These are phyloP conservation scores for Coranthus polyacanthus DNA, from an alignment of 2,797 vertebrate species.

Conservation along the genomic window DNA sequence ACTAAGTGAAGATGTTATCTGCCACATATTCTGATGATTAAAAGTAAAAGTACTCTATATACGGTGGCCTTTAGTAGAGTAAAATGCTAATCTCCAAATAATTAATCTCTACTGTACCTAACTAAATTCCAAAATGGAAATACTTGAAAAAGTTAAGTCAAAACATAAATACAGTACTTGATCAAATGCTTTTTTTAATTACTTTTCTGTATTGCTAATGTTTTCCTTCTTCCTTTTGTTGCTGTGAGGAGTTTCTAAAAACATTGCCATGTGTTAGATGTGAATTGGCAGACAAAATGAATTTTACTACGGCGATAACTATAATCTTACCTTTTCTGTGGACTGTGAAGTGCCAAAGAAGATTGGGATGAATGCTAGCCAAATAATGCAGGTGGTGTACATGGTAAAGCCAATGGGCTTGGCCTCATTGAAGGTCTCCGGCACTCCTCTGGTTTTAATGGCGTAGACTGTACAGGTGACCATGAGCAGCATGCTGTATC, in stretches of 20 bases:
- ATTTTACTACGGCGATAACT: not conserved
- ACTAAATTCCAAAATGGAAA: not conserved
- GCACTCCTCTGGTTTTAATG: slow-evolving; percentile 97
- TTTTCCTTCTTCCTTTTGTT: too few relatives aligned
- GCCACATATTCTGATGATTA: too few relatives aligned
- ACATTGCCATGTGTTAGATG: not conserved
- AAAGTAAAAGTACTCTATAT: too few relatives aligned
- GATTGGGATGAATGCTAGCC: slow-evolving; percentile 99
- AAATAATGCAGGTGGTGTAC: slow-evolving; percentile 99
- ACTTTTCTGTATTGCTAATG: not conserved
- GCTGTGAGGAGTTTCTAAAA: slow-evolving; percentile 1
- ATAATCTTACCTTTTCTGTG: slow-evolving; percentile 94
- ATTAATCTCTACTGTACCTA: too few relatives aligned
- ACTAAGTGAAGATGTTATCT: too few relatives aligned
- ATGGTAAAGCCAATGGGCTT: slow-evolving; percentile 99
- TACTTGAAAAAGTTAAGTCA: not conserved
- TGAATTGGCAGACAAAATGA: not conserved
- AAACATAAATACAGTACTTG: not conserved
- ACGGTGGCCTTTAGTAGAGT: too few relatives aligned
- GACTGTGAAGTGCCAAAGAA: slow-evolving; percentile 99
- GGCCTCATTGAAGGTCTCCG: slow-evolving; percentile 99
- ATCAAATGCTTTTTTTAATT: too few relatives aligned
- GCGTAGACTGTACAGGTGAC: slow-evolving; percentile 99
- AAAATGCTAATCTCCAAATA: too few relatives aligned
- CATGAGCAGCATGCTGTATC: slow-evolving; percentile 99